Conservation (phyloP, 1,140 invertebrate species). For the Drosophila lacertosa region DNA sequence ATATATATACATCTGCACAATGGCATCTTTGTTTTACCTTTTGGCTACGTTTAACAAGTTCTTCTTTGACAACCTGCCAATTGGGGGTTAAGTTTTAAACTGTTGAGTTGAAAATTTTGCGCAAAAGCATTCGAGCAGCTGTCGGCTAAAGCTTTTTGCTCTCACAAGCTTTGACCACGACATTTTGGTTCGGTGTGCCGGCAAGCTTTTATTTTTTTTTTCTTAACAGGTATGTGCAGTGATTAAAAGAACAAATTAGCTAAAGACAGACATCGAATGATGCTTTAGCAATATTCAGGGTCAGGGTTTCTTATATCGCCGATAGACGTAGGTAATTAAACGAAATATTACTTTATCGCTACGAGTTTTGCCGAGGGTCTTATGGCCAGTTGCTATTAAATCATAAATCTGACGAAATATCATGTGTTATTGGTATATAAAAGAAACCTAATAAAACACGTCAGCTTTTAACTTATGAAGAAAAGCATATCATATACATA, state of each 20-base stretch:
- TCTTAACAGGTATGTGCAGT: constrained; percentile 11
- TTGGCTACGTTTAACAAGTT: constrained; percentile 9
- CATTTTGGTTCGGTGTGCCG: constrained; percentile 1
- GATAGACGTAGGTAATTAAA: constrained; percentile 5
- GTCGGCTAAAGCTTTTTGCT: constrained; percentile 27
- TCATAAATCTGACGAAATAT: constrained; percentile 15
- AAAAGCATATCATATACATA: neutral
- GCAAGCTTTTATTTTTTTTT: constrained; percentile 2
- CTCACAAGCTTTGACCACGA: constrained; percentile 11
- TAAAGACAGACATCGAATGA: constrained; percentile 8
- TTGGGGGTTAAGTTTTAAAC: constrained; percentile 39
- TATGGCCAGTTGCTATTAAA: neutral
- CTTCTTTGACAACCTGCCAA: constrained; percentile 33
- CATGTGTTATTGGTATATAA: neutral
- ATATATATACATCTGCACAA: neutral
- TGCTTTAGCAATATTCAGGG: constrained; percentile 29
- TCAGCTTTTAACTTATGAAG: neutral
- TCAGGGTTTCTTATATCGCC: constrained; percentile 32
- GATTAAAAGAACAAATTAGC: constrained; percentile 10
- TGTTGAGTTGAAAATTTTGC: constrained; percentile 41
- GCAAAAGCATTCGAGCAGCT: constrained; percentile 7
- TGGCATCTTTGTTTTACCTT: constrained; percentile 28
- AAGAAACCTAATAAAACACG: constrained; percentile 12
- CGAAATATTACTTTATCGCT: constrained; percentile 3
- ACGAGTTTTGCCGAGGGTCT: neutral